These are phyloP conservation scores for Diachasmimorpha longicaudata DNA, from an alignment of 1,140 invertebrate genomes.

Conservation along the genomic window DNA sequence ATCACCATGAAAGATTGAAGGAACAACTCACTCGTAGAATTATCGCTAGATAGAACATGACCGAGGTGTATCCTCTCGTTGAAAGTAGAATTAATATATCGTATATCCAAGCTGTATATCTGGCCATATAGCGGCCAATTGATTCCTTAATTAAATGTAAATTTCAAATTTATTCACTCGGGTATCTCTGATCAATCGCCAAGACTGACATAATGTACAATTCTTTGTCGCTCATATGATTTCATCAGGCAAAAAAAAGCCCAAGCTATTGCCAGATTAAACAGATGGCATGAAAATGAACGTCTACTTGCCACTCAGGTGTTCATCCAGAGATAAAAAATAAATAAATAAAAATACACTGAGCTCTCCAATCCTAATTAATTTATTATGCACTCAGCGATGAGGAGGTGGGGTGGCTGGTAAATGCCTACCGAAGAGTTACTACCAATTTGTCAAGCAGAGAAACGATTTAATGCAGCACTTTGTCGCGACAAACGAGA, in stretches of 20 bases:
- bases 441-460: conserved; percentile 23
- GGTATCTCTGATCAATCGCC: neutral
- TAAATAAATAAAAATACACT: neutral
- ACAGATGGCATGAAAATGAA: neutral
- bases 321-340: neutral
- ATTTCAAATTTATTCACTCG: neutral
- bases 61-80: neutral
- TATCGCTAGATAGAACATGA: neutral
- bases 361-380: conserved; percentile 13
- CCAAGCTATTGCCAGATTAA: neutral
- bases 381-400: conserved; percentile 20
- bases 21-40: conserved; percentile 1
- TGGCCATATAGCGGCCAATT: neutral
- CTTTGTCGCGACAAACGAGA: conserved; percentile 25
- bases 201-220: conserved; percentile 3
- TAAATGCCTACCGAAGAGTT: conserved; percentile 1
- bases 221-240: neutral
- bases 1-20: conserved; percentile 7
- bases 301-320: conserved; percentile 4
- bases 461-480: conserved; percentile 15
- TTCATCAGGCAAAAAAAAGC: neutral
- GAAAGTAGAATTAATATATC: neutral
- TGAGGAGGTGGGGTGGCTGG: neutral
- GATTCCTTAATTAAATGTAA: conserved; percentile 10
- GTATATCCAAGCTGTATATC: neutral